Conservation (phyloP, 2,888 invertebrate species). For the Netelia virgata region DNA sequence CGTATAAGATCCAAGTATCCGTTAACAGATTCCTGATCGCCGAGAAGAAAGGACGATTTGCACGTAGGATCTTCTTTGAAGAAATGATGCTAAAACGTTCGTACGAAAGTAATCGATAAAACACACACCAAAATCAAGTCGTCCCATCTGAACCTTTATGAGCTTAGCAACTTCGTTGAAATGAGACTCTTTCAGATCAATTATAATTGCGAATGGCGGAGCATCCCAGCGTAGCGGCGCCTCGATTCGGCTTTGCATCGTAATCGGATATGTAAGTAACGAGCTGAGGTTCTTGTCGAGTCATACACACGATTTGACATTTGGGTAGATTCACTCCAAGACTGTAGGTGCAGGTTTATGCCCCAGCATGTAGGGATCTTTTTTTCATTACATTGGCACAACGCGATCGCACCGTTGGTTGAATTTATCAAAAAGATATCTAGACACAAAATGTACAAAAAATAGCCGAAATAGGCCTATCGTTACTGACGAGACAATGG, state of each 20-base stretch:
- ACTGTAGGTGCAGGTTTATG: conserved; percentile 3
- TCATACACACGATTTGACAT: neutral
- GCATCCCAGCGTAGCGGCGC: conserved; percentile 77
- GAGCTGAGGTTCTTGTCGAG: neutral
- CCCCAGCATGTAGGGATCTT: neutral
- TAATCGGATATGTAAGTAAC: conserved; percentile 41
- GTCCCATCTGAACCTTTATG: conserved; percentile 76
- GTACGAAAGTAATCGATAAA: conserved; percentile 18
- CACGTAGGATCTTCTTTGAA: conserved; percentile 79
- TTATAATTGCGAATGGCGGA: conserved; percentile 73
- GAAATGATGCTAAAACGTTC: conserved; percentile 75
- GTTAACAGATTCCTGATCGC: conserved; percentile 74
- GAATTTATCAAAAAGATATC: neutral
- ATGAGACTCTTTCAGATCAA: conserved; percentile 76
- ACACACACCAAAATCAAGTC: neutral
- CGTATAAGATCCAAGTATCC: conserved; percentile 74
- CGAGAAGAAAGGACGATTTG: conserved; percentile 71
- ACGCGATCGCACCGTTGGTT: neutral
- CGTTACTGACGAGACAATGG: too few species aligned
- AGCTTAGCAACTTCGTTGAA: conserved; percentile 77
- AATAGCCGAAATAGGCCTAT: too few species aligned
- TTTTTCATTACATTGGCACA: neutral
- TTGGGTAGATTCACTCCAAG: neutral
- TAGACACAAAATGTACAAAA: too few species aligned
- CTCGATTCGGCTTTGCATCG: conserved; percentile 71